Conservation (phyloP, 2,113 vertebrate species). For the Chitala chitala region DNA sequence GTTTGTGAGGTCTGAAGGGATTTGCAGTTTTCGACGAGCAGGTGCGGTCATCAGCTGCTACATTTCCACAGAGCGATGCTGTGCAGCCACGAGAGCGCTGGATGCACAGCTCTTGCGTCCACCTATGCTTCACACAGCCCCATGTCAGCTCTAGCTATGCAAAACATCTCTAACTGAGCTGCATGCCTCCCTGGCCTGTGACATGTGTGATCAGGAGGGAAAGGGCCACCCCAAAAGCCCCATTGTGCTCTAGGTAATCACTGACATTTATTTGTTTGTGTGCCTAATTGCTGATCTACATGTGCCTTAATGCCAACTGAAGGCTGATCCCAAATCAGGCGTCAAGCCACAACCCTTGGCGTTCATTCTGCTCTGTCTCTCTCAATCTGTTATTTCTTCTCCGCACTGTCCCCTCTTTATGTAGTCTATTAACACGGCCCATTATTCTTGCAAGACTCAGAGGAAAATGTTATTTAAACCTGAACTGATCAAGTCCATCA, state of each 20-base stretch:
- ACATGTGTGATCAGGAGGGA: slow-evolving; percentile 18
- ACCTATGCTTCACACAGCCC: background rate
- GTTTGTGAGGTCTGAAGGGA: background rate
- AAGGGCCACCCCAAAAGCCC: slow-evolving; percentile 34
- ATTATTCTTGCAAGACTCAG: slow-evolving; percentile 50
- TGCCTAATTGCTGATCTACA: slow-evolving; percentile 59
- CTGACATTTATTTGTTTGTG: slow-evolving; percentile 54
- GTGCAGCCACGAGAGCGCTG: too few species aligned
- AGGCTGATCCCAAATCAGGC: slow-evolving; percentile 43
- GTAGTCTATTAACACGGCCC: slow-evolving; percentile 49
- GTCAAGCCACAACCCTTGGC: slow-evolving; percentile 47
- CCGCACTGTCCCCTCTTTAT: slow-evolving; percentile 61
- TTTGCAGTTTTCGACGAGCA: too few species aligned
- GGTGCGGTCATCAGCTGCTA: too few species aligned
- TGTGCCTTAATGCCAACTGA: slow-evolving; percentile 46
- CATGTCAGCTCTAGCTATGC: slow-evolving; percentile 44
- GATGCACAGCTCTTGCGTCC: too few species aligned
- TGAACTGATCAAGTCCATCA: too few species aligned
- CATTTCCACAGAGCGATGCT: too few species aligned
- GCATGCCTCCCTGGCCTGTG: slow-evolving; percentile 33
- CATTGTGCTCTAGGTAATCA: slow-evolving; percentile 49
- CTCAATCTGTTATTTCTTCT: slow-evolving; percentile 37
- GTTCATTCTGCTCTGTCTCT: slow-evolving; percentile 39
- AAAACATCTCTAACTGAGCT: slow-evolving; percentile 50
- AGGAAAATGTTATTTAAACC: slow-evolving; percentile 63